Evolutionary conservation across 2,113 vertebrate species (phyloP).

Genomic region (Myotis yumanensis): DNA sequence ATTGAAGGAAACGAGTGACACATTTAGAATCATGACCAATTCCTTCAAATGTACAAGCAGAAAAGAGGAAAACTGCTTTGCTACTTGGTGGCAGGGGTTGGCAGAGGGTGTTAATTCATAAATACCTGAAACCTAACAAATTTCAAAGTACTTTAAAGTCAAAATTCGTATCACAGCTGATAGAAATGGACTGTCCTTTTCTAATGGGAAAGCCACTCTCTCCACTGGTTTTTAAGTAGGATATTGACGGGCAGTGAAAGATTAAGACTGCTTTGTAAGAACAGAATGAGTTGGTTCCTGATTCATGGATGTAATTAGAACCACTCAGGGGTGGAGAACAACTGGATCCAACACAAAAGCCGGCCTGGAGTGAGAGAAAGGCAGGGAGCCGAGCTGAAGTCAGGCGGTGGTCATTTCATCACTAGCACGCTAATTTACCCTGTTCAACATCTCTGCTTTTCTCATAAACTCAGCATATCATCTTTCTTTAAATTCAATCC

Average conservation of each 20-base stretch:
- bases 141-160: neutral
- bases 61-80: neutral
- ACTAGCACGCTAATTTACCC: neutral
- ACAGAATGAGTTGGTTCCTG: conserved; percentile 36
- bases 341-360: conserved; percentile 43
- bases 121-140: neutral
- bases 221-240: conserved; percentile 36
- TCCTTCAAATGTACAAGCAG: neutral
- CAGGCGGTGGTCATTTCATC: neutral
- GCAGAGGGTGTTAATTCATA: neutral
- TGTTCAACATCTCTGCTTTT: neutral
- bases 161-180: conserved; percentile 13
- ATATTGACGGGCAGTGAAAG: conserved; percentile 44
- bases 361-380: neutral
- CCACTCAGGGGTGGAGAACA: conserved; percentile 45
- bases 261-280: conserved; percentile 40
- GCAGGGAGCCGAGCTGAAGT: neutral
- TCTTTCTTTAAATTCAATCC: conserved; percentile 34
- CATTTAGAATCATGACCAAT: neutral
- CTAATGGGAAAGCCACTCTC: conserved; percentile 13
- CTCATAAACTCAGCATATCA: neutral
- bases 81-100: neutral
- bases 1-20: neutral
- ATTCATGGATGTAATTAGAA: conserved; percentile 63
- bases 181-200: neutral